Evolutionary conservation across 2,113 vertebrate species (phyloP).

Genomic region (Oreochromis niloticus): DNA sequence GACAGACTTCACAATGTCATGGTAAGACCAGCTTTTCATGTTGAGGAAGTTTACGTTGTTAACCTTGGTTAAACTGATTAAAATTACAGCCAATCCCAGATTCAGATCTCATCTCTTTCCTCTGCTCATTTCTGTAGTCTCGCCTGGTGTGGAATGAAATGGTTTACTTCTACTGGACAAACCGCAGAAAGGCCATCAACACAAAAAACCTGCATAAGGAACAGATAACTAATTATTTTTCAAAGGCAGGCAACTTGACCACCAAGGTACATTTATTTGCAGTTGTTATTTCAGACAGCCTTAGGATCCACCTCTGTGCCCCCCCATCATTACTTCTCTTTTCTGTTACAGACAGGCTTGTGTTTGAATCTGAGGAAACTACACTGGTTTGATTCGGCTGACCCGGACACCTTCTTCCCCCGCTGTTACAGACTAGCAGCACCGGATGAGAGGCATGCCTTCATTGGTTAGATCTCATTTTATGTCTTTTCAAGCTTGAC

Average conservation of each 20-base stretch:
- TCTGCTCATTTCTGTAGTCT: slow-evolving; percentile 63
- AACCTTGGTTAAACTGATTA: not conserved
- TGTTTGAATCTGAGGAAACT: slow-evolving; percentile 84
- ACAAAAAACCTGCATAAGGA: slow-evolving; percentile 72
- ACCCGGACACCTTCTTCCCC: slow-evolving; percentile 84
- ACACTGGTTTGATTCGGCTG: slow-evolving; percentile 80
- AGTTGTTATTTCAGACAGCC: not conserved
- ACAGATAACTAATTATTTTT: slow-evolving; percentile 83
- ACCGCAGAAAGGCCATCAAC: slow-evolving; percentile 54
- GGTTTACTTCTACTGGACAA: slow-evolving; percentile 85
- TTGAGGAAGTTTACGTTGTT: not conserved
- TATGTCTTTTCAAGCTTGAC: not conserved
- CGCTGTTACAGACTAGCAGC: slow-evolving; percentile 82
- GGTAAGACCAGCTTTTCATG: slow-evolving; percentile 64
- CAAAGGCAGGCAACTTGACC: slow-evolving; percentile 74
- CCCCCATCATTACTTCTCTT: not conserved
- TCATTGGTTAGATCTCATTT: slow-evolving; percentile 78
- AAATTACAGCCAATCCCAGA: not conserved
- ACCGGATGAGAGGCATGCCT: slow-evolving; percentile 77
- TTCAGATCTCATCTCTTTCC: not conserved
- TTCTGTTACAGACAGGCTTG: slow-evolving; percentile 75
- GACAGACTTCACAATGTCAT: slow-evolving; percentile 74
- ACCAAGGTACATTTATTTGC: slow-evolving; percentile 75
- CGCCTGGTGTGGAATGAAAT: slow-evolving; percentile 76
- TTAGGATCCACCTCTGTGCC: not conserved